These are phyloP conservation scores for Delia radicum DNA, from an alignment of 1,140 invertebrate species.

Conservation along the genomic window DNA sequence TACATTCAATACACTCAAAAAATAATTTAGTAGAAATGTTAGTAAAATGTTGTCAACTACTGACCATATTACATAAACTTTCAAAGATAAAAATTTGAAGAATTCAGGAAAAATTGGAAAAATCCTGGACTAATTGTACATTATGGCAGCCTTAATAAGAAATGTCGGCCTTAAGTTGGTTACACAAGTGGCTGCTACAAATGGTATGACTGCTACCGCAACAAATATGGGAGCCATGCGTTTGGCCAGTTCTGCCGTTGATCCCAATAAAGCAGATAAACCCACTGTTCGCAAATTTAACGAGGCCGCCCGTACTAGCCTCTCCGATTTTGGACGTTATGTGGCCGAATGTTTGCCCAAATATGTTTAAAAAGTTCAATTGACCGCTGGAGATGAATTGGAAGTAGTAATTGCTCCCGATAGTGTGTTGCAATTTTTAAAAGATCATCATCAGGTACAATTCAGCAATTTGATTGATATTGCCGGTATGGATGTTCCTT, in stretches of 20 bases:
- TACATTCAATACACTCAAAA: too few species aligned
- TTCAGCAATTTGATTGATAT: constrained; percentile 87
- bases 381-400: constrained; percentile 81
- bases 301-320: constrained; percentile 57
- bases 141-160: constrained; percentile 50
- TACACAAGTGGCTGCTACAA: constrained; percentile 37
- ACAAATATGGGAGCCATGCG: constrained; percentile 38
- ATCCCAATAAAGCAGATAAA: constrained; percentile 39
- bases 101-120: constrained; percentile 1
- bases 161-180: constrained; percentile 43
- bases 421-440: constrained; percentile 86
- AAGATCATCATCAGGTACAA: constrained; percentile 93
- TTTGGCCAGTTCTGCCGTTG: constrained; percentile 38
- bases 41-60: too few species aligned
- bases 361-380: constrained; percentile 88
- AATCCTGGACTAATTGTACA: constrained; percentile 7
- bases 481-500: constrained; percentile 87
- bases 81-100: constrained; percentile 22
- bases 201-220: constrained; percentile 35
- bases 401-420: constrained; percentile 92
- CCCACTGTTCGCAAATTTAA: constrained; percentile 60
- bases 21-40: too few species aligned
- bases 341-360: constrained; percentile 90
- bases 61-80: constrained; percentile 49
- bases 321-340: constrained; percentile 83